Evolutionary conservation across 2,888 invertebrate genomes (phyloP).

Genomic region (Heliconius cydno): DNA sequence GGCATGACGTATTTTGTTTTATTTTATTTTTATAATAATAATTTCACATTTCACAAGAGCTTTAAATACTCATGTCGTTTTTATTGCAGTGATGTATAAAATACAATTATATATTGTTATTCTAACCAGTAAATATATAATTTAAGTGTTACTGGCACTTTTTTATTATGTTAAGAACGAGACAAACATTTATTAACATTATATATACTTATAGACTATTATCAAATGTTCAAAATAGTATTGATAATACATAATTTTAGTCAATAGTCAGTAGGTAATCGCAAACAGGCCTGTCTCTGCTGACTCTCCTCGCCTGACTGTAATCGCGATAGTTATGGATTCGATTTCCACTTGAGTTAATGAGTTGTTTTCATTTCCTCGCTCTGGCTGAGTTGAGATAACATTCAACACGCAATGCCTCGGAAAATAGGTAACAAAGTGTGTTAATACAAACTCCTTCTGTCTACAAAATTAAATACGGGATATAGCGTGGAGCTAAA

Average conservation of each 20-base stretch:
- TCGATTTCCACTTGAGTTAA: not conserved
- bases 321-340: not conserved
- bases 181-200: not conserved
- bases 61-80: conserved; percentile 16
- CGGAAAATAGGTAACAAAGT: too few relatives aligned
- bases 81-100: conserved; percentile 4
- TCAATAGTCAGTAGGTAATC: not conserved
- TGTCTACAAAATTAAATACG: not conserved
- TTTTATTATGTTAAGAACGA: not conserved
- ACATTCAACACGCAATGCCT: too few relatives aligned
- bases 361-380: not conserved
- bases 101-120: conserved; percentile 12
- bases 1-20: conserved; percentile 30
- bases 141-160: conserved; percentile 4
- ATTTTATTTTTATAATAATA: conserved; percentile 33
- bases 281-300: too few relatives aligned
- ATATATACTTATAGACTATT: not conserved
- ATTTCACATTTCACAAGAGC: conserved; percentile 1
- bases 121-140: not conserved
- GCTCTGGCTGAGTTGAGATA: too few relatives aligned
- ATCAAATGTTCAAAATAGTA: not conserved
- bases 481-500: not conserved
- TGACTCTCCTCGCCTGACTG: too few relatives aligned
- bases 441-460: not conserved
- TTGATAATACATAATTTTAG: not conserved